phyloP scores from a whole-genome alignment of 2,888 invertebrate species.

The Aphidoletes aphidimyza region DNA sequence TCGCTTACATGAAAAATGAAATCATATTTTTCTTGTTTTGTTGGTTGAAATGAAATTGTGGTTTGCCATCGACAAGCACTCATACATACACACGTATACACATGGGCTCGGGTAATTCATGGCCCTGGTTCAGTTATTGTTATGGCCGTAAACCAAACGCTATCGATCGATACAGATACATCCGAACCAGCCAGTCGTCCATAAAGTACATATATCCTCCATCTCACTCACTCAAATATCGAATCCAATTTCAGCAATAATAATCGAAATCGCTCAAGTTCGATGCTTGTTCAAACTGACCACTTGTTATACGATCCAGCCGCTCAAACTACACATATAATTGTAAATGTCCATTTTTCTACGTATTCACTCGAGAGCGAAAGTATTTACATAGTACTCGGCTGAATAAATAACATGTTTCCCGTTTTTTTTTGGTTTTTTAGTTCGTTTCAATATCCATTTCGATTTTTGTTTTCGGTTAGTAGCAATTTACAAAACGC shows the following conservation, averaged over 20 bases:
- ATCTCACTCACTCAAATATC: too few relatives aligned
- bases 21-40: not conserved
- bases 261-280: not conserved
- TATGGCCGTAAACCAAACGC: not conserved
- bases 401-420: too few relatives aligned
- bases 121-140: not conserved
- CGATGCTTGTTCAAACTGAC: not conserved
- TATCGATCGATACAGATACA: not conserved
- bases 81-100: not conserved
- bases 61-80: not conserved
- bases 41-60: not conserved
- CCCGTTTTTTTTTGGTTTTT: too few relatives aligned
- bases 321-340: not conserved
- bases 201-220: not conserved
- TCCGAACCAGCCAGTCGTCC: not conserved
- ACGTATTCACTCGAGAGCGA: too few relatives aligned
- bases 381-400: too few relatives aligned
- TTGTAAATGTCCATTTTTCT: not conserved
- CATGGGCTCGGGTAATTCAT: not conserved
- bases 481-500: too few relatives aligned
- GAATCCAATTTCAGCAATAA: slow-evolving; percentile 3
- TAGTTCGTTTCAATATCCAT: too few relatives aligned
- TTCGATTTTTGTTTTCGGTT: too few relatives aligned
- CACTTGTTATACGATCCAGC: not conserved
- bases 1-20: not conserved